Base-by-base conservation (phyloP, 2,888 invertebrate genomes). In the Epistrophella euchroma region DNA sequence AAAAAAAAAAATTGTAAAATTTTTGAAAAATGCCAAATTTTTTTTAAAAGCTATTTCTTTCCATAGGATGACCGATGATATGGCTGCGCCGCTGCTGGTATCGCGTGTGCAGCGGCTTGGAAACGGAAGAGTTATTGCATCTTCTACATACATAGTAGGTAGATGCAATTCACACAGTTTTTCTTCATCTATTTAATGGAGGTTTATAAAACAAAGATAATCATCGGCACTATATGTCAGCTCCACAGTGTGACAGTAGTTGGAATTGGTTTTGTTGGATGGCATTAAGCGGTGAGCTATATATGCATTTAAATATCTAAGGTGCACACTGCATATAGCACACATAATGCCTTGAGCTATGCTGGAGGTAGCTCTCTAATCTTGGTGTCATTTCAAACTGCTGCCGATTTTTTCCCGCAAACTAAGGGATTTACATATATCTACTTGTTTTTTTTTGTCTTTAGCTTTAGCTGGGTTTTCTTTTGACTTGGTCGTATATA, bases 21-120 rank as follows among this genome's bases (percentile, higher is more conserved):
- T 32, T 32, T 43, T 72, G 66, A 70, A 68, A 84, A 84, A 84
- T 84, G 83, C 64, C 79, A 79, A 78, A 70, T 56, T 50, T 73
- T 62, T 56, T 32, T 62, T 47, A 73, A 78, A 78, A 83, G 73
- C 62, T 56, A 84, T 74, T 84, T 79, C 71, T 75, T 75, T 75
- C 52, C 11, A 52, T 45, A 25, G 4, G 2, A 58, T 58, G 32
- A 62, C 56, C 47, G 83, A 79, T 22, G 17, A 15, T 52, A 52
- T 19, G 19, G 35, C 11, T 37, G 11, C 10, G n/a, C n/a, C n/a
- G n/a, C 5, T 4, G 28, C 7, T 55, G 11, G 25, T 17, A 43
- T 70, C 62, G 60, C 55, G 64, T 32, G 40, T 11, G n/a, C 58
- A 25, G 22, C 11, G 52, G 15, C 56, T 25, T 13, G 19, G 10